Base-by-base conservation (phyloP, 2,113 vertebrate genomes). In the Patagioenas fasciata region DNA sequence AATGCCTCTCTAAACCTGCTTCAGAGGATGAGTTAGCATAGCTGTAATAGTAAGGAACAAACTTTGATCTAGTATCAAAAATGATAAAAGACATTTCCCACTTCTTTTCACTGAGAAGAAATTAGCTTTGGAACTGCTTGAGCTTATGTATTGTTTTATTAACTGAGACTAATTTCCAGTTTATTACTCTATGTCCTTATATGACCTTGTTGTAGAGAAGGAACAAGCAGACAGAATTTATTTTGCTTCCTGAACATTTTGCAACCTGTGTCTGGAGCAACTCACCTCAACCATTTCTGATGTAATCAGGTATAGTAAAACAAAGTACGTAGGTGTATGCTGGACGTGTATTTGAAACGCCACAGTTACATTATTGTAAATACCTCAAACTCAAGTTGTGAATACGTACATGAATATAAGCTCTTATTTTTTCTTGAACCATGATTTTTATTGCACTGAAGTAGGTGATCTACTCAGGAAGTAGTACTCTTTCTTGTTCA, bases 71-170 rank as follows among this genome's bases (percentile, higher is more conserved):
- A 90, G 42, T 57, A 85, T 47, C 24, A 72, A 93, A 71, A 74
- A 91, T 34, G 38, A 88, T 84, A 94, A 75, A 88, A 89, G 72
- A 87, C 15, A 71, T 82, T 81, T 92, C 67, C 61, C 80, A 72
- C 72, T 78, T 89, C 51, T 94, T 86, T 93, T 91, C 32, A 74
- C 31, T 54, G 53, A 57, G 47, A 94, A 91, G 36, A 92, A 90
- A 94, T 83, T 73, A 4, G 82, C 72, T 96, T 96, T 91, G 71
- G 65, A 95, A 64, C 57, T 80, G 36, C 53, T 57, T 62, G 38
- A 88, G 58, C 10, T 85, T 88, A 94, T 57, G 42, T 83, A 81
- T 88, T 93, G 26, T 81, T 93, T 91, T 80, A 89, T 89, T 73
- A 96, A 75, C 44, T 86, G 71, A 72, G 47, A 70, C 40, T 61